Percentiles rank a stretch among this genome's conserved stretches.
These are phyloP conservation scores for Arge pagana DNA, from an alignment of 2,888 invertebrate genomes.

Conservation along the genomic window DNA sequence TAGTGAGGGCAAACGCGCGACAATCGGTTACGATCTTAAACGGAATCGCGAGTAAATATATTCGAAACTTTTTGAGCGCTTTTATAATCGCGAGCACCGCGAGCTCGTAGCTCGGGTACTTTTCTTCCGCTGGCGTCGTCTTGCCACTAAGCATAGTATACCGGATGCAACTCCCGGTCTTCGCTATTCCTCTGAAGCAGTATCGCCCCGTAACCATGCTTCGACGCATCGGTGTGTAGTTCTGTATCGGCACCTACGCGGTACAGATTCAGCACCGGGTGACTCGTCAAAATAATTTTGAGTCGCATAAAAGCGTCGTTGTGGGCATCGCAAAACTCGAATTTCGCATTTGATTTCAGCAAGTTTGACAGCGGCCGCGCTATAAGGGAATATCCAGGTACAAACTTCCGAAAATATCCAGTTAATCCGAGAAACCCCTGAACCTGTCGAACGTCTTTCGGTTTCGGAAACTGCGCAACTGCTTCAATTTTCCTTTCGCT, in stretches of 20 bases:
- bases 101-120: constrained; percentile 29
- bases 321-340: neutral
- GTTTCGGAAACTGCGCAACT: constrained; percentile 3
- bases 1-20: constrained; percentile 25
- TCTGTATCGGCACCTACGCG: neutral
- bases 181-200: constrained; percentile 4
- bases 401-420: constrained; percentile 34
- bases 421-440: constrained; percentile 7
- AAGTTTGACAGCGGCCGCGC: constrained; percentile 22
- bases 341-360: neutral
- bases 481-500: constrained; percentile 2
- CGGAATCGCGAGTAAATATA: constrained; percentile 27
- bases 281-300: neutral
- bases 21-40: constrained; percentile 33
- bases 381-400: constrained; percentile 37
- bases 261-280: neutral
- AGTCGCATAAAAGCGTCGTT: constrained; percentile 1
- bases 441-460: neutral
- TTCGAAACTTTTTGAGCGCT: constrained; percentile 26
- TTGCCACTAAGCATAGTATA: constrained; percentile 23
- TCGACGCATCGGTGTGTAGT: neutral
- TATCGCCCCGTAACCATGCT: neutral
- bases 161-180: constrained; percentile 8
- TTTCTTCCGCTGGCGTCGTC: constrained; percentile 25
- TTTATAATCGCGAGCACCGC: constrained; percentile 29